Base-by-base conservation (phyloP, 2,888 invertebrate species). In the Didymodactylos carnosus region DNA sequence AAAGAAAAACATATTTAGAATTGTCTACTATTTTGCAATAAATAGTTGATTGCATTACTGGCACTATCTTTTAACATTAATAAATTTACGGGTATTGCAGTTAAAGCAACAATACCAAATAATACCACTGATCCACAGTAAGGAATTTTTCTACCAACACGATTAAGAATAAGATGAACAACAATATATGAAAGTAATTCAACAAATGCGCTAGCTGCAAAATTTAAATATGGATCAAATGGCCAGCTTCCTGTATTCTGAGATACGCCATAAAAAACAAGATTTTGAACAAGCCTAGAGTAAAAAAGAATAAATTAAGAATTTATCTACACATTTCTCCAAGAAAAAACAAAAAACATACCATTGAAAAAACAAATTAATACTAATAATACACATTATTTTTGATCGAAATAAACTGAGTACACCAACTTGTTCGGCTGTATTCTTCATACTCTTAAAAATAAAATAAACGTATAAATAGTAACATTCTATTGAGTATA, bases 181-280 rank as follows among this genome's bases (percentile, higher is more conserved):
- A 89, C 87, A 3, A 86, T 84, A 80, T 89, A 89, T 0, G 88
- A 89, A 0, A 90, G 89, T 76, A 89, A 86, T 84, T 90, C 90
- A 1, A 90, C 88, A n/a, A 88, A 85, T 4, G 89, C 90, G 13
- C 88, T 88, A 77, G 90, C 87, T 7, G 88, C 84, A 80, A 89
- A 90, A 82, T 89, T 90, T 19, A 89, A 78, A 78, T 88, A 88
- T 73, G 87, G 87, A 81, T 89, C 88, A 11, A 70, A 27, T 13
- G 39, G 49, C 43, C 62, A 41, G 3, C 41, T 29, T 41, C 35
- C 23, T 1, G 43, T 72, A 29, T 69, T 72, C 27, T 71, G 53
- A 39, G 71, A 53, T 35, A 75, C 62, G n/a, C 75, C 75, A 72
- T 75, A 75, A 39, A 72, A 75, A 13, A 75, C 71, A 53, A 75